These are phyloP conservation scores for Aromia moschata DNA, from an alignment of 2,888 invertebrate species.

Conservation along the genomic window DNA sequence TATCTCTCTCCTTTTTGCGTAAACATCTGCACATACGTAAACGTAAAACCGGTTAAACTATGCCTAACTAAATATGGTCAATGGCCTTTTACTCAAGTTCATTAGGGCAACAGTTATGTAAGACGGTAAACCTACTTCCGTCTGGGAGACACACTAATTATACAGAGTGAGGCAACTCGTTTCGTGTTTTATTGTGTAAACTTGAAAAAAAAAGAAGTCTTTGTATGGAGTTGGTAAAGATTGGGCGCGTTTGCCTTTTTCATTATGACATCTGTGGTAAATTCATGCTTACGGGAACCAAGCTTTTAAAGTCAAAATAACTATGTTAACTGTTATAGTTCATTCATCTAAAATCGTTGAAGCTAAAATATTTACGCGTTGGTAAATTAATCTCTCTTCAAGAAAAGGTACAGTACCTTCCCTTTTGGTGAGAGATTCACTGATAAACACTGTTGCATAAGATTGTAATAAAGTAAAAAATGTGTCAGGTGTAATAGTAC, in stretches of 20 bases:
- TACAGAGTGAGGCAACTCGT: slow-evolving; percentile 14
- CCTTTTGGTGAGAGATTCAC: too few species aligned
- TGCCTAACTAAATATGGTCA: slow-evolving; percentile 26
- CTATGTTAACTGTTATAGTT: too few species aligned
- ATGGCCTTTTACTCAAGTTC: slow-evolving; percentile 44
- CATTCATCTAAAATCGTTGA: too few species aligned
- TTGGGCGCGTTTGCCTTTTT: slow-evolving; percentile 1
- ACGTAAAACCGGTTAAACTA: slow-evolving; percentile 14
- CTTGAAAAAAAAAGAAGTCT: neutral
- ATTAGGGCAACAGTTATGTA: slow-evolving; percentile 44
- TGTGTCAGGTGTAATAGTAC: too few species aligned
- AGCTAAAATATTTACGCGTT: too few species aligned
- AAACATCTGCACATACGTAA: neutral
- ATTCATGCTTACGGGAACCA: slow-evolving; percentile 9
- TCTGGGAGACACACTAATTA: slow-evolving; percentile 21
- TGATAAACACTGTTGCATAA: too few species aligned
- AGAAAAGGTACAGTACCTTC: too few species aligned
- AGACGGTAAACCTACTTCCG: slow-evolving; percentile 32
- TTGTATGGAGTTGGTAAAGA: slow-evolving; percentile 11
- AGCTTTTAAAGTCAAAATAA: too few species aligned
- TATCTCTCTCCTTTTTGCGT: slow-evolving; percentile 1
- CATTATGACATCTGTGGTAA: neutral
- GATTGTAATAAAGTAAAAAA: too few species aligned
- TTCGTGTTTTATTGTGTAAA: neutral
- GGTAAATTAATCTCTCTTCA: too few species aligned